phyloP scores from a whole-genome alignment of 2,888 invertebrate genomes.

The Muschampia plurimacula region DNA sequence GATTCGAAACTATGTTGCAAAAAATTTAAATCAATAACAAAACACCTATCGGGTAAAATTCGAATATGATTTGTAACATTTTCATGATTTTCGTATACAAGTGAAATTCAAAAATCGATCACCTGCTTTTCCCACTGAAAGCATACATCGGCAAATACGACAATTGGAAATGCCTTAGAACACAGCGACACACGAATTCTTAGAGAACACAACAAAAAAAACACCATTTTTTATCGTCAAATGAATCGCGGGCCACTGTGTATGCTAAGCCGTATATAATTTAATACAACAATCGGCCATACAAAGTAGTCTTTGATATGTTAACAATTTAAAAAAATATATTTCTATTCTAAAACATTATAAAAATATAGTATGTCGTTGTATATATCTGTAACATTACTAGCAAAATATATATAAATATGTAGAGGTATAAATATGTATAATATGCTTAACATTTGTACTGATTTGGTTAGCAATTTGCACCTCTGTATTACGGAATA shows the following conservation, averaged over 20 bases:
- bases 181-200: background rate
- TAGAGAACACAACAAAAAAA: background rate
- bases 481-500: background rate
- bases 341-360: conserved; percentile 66
- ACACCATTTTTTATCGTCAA: background rate
- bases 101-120: too few relatives aligned
- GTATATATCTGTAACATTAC: conserved; percentile 70
- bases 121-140: background rate
- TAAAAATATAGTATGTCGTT: conserved; percentile 80
- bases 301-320: conserved; percentile 66
- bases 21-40: too few relatives aligned
- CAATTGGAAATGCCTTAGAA: conserved; percentile 8
- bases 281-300: conserved; percentile 45
- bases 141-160: background rate
- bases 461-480: conserved; percentile 59
- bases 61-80: too few relatives aligned
- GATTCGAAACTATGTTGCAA: too few relatives aligned
- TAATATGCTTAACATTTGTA: conserved; percentile 61
- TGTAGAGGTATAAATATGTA: conserved; percentile 45
- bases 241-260: background rate
- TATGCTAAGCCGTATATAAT: conserved; percentile 1
- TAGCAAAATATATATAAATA: conserved; percentile 55
- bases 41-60: too few relatives aligned
- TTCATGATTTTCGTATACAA: too few relatives aligned
- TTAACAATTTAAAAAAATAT: conserved; percentile 54